A percentile compares a stretch with the other conserved stretches of the same genome.
phyloP scores from a whole-genome alignment of 2,888 invertebrate genomes.

The Catocala fraxini region DNA sequence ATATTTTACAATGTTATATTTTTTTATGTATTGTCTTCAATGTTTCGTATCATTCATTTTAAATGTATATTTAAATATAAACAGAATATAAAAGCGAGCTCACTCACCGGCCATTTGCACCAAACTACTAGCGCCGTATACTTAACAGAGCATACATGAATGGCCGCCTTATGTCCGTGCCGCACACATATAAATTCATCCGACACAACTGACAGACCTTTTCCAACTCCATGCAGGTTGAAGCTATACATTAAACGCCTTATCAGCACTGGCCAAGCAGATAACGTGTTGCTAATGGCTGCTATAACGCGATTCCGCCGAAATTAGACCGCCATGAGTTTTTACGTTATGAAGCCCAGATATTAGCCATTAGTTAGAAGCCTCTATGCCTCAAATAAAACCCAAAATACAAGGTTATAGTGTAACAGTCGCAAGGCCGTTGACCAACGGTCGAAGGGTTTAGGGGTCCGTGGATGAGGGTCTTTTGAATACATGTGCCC shows the following conservation, averaged over 20 bases:
- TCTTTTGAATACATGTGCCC: constrained; percentile 2
- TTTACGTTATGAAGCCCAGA: constrained; percentile 38
- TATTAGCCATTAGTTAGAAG: constrained; percentile 38
- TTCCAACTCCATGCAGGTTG: constrained; percentile 7
- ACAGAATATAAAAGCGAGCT: no score
- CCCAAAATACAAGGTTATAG: constrained; percentile 46
- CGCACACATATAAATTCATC: constrained; percentile 2
- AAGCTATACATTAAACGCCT: constrained; percentile 33
- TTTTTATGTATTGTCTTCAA: no score
- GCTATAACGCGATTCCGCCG: constrained; percentile 35
- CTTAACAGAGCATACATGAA: neutral
- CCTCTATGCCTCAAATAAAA: constrained; percentile 41
- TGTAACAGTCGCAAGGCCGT: constrained; percentile 30
- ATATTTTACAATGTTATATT: no score
- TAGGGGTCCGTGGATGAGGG: constrained; percentile 27
- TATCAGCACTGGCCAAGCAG: constrained; percentile 37
- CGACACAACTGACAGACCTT: neutral
- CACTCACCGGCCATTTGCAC: no score
- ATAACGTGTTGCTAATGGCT: constrained; percentile 46
- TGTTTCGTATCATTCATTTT: no score
- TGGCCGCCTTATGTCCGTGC: neutral
- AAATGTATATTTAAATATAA: no score
- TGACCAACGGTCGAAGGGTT: constrained; percentile 35
- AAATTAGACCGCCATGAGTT: constrained; percentile 41
- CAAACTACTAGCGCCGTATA: no score